phyloP scores from a whole-genome alignment of 2,888 invertebrate genomes.

The Trachelus tabidus region DNA sequence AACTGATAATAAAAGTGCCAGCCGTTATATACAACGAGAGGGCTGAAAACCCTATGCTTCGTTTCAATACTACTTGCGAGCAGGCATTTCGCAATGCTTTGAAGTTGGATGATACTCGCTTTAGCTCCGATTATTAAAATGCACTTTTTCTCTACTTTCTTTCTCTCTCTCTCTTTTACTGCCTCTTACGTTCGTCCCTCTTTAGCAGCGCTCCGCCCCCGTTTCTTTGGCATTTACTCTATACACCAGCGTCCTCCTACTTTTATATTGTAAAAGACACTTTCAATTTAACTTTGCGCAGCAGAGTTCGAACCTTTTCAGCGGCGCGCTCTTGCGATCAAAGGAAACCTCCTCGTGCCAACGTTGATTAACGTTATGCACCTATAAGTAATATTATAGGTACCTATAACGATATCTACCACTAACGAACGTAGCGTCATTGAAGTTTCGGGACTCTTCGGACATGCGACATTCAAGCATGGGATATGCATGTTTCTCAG shows the following conservation, averaged over 20 bases:
- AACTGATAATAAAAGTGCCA: background rate
- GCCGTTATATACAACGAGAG: background rate
- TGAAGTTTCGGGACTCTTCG: background rate
- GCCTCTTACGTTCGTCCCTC: conserved; percentile 16
- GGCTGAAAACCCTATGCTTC: background rate
- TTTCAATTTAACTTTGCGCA: conserved; percentile 50
- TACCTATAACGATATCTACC: background rate
- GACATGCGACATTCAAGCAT: background rate
- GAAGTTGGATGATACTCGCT: conserved; percentile 27
- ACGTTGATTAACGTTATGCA: conserved; percentile 46
- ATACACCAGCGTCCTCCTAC: conserved; percentile 26
- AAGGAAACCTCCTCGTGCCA: conserved; percentile 38
- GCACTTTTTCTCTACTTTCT: conserved; percentile 20
- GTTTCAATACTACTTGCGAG: background rate
- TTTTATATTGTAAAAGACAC: conserved; percentile 46
- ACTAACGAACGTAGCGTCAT: background rate
- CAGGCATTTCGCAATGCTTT: background rate
- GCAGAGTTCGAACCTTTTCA: background rate
- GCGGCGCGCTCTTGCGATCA: conserved; percentile 32
- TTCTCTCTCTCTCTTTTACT: conserved; percentile 8
- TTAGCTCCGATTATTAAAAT: conserved; percentile 47
- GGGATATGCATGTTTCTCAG: background rate
- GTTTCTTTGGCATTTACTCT: conserved; percentile 46
- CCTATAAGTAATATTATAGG: background rate
- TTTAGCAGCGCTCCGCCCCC: conserved; percentile 14